phyloP scores from a whole-genome alignment of 2,888 invertebrate genomes.

The Trachelus tabidus region DNA sequence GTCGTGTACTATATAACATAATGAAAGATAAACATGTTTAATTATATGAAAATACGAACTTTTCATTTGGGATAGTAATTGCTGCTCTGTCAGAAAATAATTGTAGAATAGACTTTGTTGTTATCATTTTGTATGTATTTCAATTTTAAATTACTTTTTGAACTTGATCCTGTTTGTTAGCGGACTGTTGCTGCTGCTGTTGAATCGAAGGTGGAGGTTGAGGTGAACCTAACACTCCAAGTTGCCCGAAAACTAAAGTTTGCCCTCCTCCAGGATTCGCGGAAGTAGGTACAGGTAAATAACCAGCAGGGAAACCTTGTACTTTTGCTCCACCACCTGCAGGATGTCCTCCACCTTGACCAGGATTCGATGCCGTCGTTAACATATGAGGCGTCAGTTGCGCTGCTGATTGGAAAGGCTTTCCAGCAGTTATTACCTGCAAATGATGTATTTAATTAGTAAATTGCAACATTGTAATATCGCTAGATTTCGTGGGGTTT shows the following conservation, averaged over 20 bases:
- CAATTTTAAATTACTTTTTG: slow-evolving; percentile 50
- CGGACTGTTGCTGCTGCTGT: slow-evolving; percentile 58
- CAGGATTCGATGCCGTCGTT: slow-evolving; percentile 69
- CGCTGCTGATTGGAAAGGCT: slow-evolving; percentile 83
- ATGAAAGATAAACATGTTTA: slow-evolving; percentile 8
- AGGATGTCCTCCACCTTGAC: slow-evolving; percentile 59
- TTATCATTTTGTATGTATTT: neutral
- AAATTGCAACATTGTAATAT: neutral
- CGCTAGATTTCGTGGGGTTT: neutral
- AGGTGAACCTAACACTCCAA: slow-evolving; percentile 77
- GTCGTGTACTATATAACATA: slow-evolving; percentile 66
- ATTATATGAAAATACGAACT: neutral
- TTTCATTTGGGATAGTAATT: neutral
- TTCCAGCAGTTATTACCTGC: slow-evolving; percentile 84
- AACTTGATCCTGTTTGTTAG: slow-evolving; percentile 60
- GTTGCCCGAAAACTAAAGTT: slow-evolving; percentile 80
- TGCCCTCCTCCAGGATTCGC: slow-evolving; percentile 74
- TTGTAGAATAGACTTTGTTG: neutral
- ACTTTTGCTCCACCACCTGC: slow-evolving; percentile 57
- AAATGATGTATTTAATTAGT: slow-evolving; percentile 28
- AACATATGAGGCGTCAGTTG: slow-evolving; percentile 85
- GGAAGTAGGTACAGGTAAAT: slow-evolving; percentile 82
- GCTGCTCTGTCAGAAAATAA: neutral
- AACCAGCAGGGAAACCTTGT: slow-evolving; percentile 75
- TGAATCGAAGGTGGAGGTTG: slow-evolving; percentile 57